phyloP scores from a whole-genome alignment of 2,888 invertebrate species.

The Sinohyriopsis cumingii region DNA sequence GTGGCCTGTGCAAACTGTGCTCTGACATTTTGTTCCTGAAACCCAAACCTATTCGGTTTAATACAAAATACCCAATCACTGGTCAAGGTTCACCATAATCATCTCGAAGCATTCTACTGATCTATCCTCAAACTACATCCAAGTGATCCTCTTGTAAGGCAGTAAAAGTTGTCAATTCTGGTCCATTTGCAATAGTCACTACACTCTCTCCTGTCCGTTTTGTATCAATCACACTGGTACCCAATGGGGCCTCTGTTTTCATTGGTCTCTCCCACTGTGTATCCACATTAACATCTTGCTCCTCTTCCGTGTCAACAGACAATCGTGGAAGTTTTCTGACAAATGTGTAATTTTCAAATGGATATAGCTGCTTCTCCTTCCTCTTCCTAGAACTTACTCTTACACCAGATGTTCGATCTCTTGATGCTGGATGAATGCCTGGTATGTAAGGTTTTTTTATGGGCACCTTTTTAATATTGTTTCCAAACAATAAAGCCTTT shows the following conservation, averaged over 20 bases:
- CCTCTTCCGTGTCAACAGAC: slow-evolving; percentile 5
- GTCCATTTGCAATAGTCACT: slow-evolving; percentile 35
- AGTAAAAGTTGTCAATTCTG: slow-evolving; percentile 35
- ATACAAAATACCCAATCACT: no score
- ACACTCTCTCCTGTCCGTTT: slow-evolving; percentile 21
- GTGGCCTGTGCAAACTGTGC: no score
- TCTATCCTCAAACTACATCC: slow-evolving; percentile 1
- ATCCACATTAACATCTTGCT: not conserved
- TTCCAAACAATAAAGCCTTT: not conserved
- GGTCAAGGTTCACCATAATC: no score
- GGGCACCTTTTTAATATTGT: slow-evolving; percentile 1
- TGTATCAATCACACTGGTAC: no score
- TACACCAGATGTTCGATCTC: slow-evolving; percentile 23
- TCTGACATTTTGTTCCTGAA: no score
- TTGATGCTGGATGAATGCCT: not conserved
- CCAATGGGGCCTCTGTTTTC: no score
- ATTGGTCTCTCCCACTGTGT: not conserved
- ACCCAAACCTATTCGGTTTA: no score
- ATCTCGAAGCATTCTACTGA: no score
- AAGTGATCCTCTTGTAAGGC: slow-evolving; percentile 30
- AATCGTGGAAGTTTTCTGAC: slow-evolving; percentile 35
- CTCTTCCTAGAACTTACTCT: slow-evolving; percentile 63
- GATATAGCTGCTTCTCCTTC: slow-evolving; percentile 66
- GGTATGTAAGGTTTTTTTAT: slow-evolving; percentile 8
- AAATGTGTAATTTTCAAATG: slow-evolving; percentile 67